These are phyloP conservation scores for Congeria kusceri DNA, from an alignment of 2,888 invertebrate species.

Conservation along the genomic window DNA sequence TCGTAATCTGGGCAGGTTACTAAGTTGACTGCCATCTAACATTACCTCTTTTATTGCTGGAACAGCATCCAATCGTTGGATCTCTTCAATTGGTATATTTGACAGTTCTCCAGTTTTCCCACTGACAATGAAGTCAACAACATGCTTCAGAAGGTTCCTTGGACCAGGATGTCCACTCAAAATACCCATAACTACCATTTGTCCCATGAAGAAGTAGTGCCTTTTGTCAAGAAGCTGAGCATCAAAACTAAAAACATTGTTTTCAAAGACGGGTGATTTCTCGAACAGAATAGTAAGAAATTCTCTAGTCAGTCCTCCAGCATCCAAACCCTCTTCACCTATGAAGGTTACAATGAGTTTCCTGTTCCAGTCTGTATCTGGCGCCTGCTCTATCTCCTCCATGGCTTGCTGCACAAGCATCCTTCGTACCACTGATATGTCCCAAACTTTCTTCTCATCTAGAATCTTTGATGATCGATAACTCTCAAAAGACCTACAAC, in stretches of 20 bases:
- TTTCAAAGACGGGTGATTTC: constrained; percentile 33
- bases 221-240: too few species aligned
- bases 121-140: constrained; percentile 25
- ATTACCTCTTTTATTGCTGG: constrained; percentile 29
- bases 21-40: neutral
- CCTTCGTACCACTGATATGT: too few species aligned
- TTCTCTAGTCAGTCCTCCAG: constrained; percentile 41
- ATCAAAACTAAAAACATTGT: constrained; percentile 29
- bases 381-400: constrained; percentile 18
- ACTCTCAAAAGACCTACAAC: neutral
- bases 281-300: constrained; percentile 33
- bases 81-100: constrained; percentile 7
- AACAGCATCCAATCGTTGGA: constrained; percentile 4
- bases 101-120: constrained; percentile 8
- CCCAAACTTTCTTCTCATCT: too few species aligned
- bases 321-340: constrained; percentile 47
- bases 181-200: too few species aligned
- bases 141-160: constrained; percentile 22
- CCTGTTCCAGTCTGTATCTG: constrained; percentile 36
- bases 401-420: constrained; percentile 23
- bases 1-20: neutral
- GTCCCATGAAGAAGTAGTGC: too few species aligned
- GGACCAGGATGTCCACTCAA: too few species aligned
- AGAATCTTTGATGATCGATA: neutral
- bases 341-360: constrained; percentile 23